phyloP scores from a whole-genome alignment of 2,888 invertebrate species.

The Apantesis nais region DNA sequence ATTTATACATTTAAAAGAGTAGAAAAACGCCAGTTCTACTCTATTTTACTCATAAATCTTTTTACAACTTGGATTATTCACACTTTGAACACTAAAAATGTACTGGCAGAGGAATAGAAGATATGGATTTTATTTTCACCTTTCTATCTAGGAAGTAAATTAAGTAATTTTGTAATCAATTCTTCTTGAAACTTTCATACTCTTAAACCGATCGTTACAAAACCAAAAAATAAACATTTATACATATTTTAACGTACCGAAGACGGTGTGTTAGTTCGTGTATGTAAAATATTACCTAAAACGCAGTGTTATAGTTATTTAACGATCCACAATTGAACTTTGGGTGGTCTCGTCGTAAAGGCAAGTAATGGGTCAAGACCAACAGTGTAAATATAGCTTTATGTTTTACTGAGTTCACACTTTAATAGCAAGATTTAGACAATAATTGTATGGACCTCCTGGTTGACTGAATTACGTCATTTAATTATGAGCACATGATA shows the following conservation, averaged over 20 bases:
- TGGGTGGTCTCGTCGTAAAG: conserved; percentile 71
- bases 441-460: conserved; percentile 2
- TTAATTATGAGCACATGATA: too few species aligned
- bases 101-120: not conserved
- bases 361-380: conserved; percentile 57
- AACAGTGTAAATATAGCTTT: conserved; percentile 63
- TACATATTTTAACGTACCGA: conserved; percentile 31
- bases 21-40: not conserved
- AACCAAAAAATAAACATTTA: conserved; percentile 38
- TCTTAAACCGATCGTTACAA: conserved; percentile 15
- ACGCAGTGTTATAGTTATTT: conserved; percentile 57
- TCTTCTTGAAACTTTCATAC: conserved; percentile 14
- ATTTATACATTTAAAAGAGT: not conserved
- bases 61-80: not conserved
- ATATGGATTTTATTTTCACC: not conserved
- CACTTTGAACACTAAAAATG: not conserved
- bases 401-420: conserved; percentile 32
- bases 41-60: not conserved
- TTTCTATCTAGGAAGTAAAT: not conserved
- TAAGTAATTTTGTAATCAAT: not conserved
- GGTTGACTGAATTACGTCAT: not conserved
- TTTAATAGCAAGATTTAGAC: conserved; percentile 4
- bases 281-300: conserved; percentile 53
- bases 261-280: conserved; percentile 30
- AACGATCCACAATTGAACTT: conserved; percentile 69